Evolutionary conservation across 2,797 vertebrate genomes (phyloP), one percentile per base, ranked within the genome.

Genomic region (Buphagus erythrorhynchus): DNA sequence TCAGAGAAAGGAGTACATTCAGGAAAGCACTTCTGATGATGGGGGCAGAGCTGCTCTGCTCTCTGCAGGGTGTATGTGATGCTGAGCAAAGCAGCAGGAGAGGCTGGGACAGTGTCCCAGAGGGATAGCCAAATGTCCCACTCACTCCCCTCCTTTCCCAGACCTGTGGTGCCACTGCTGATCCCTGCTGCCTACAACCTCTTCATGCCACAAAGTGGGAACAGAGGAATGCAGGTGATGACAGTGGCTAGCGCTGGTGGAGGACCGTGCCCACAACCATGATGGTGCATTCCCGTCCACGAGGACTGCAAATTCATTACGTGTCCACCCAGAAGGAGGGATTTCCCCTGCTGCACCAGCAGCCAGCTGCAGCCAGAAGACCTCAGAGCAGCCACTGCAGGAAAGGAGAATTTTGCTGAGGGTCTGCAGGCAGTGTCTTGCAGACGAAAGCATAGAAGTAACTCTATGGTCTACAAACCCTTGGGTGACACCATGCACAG

Each of bases 1-100:
- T 98, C 97, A 97, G 90, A 97, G 79, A 88, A 96, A 97, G 88
- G 72, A 91, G 93, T 94, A 91, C 91, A 69, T 97, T 88, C 5
- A 42, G 86, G 90, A 96, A 86, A 91, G 69, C 69, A 21, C 58
- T 81, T 87, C 9, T 49, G 49, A 71, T 57, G 49, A 19, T 7
- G 40, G 17, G 68, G 68, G 31, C 55, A 82, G 69, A 92, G 67
- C 43, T 87, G 61, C 24, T 72, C 51, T 31, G 13, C 31, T 68
- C 71, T 67, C 43, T 7, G 6, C 1, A 1, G 7, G 12, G 26
- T 10, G 10, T 6, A 5, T 24, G 25, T 42, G 75, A 66, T 4
- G 21, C 59, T 71, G 57, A 84, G 71, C 24, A 65, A 68, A 66
- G 61, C 40, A 36, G 16, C 20, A 88, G n/a, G 12, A 48, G 18